Percentiles rank a stretch among this genome's conserved stretches.
Evolutionary conservation across 2,888 invertebrate species (phyloP).

Genomic region (Nephrotoma flavescens): DNA sequence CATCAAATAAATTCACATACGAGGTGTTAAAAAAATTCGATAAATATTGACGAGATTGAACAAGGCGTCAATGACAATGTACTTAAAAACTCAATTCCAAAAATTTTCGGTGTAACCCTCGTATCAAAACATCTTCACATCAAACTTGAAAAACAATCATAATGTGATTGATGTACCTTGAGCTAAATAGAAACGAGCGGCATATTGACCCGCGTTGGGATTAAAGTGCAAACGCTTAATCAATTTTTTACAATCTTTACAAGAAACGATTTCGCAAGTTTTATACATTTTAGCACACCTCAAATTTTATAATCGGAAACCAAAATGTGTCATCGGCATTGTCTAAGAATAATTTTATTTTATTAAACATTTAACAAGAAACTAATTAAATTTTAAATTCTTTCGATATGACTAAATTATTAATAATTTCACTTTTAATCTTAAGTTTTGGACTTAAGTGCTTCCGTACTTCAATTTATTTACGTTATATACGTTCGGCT

Average conservation of each 20-base stretch:
- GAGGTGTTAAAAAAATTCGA: too few species aligned
- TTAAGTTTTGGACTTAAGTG: not conserved
- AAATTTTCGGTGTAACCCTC: too few species aligned
- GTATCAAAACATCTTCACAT: too few species aligned
- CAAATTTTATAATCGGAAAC: not conserved
- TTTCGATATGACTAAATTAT: not conserved
- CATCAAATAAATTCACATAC: too few species aligned
- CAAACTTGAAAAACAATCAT: too few species aligned
- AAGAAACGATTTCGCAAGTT: not conserved
- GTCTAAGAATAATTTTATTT: not conserved
- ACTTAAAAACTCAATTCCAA: too few species aligned
- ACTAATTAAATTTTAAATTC: not conserved
- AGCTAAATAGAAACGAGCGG: not conserved
- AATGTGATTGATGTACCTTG: not conserved
- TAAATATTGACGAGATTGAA: too few species aligned
- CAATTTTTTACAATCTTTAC: not conserved
- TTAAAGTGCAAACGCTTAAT: not conserved
- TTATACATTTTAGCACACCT: not conserved
- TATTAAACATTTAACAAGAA: not conserved
- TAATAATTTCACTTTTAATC: not conserved
- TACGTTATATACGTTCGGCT: not conserved
- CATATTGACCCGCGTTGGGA: not conserved
- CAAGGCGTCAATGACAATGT: too few species aligned
- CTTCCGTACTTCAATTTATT: not conserved
- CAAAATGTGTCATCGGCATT: not conserved